Evolutionary conservation across 2,797 vertebrate genomes (phyloP).

Genomic region (Epinephelus awoara): DNA sequence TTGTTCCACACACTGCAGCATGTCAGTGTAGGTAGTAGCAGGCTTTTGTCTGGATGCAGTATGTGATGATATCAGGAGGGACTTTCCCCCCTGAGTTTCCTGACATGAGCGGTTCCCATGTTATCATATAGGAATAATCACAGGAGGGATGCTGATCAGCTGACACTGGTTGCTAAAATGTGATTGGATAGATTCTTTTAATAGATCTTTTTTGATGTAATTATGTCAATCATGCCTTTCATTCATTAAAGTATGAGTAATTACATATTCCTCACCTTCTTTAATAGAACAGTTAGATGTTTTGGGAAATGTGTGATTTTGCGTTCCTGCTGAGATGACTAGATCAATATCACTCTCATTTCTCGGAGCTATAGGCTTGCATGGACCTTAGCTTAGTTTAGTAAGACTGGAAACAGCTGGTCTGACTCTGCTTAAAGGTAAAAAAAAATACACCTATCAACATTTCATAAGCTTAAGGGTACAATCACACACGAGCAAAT

Average conservation of each 20-base stretch:
- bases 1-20: conserved; percentile 69
- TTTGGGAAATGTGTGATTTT: not conserved
- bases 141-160: conserved; percentile 46
- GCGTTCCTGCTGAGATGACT: not conserved
- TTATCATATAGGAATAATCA: conserved; percentile 70
- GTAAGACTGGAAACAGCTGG: too few relatives aligned
- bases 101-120: conserved; percentile 78
- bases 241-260: not conserved
- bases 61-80: conserved; percentile 78
- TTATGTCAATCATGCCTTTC: not conserved
- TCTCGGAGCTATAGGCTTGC: not conserved
- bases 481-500: too few relatives aligned
- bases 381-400: too few relatives aligned
- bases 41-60: conserved; percentile 76
- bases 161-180: conserved; percentile 48
- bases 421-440: too few relatives aligned
- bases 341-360: not conserved
- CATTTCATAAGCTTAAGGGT: too few relatives aligned
- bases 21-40: conserved; percentile 58
- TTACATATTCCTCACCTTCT: not conserved
- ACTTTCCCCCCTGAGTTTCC: conserved; percentile 80
- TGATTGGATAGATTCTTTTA: conserved; percentile 32
- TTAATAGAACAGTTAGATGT: not conserved
- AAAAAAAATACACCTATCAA: too few relatives aligned
- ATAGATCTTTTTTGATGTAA: conserved; percentile 10